Evolutionary conservation across 1,140 invertebrate genomes (phyloP), one percentile per base, ranked within the genome.

Genomic region (Pogonus chalceus): DNA sequence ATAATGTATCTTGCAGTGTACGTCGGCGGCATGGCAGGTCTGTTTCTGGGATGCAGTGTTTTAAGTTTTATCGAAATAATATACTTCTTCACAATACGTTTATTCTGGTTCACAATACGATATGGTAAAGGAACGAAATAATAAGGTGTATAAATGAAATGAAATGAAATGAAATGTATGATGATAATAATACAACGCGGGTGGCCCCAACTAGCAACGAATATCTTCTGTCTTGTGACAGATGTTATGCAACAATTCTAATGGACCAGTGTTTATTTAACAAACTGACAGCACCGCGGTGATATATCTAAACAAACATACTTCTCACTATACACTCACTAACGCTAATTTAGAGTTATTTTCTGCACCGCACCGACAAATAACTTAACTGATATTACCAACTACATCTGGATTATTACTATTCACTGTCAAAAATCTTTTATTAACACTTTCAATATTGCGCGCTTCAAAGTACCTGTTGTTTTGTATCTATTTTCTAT

Each of bases 11-110:
- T 71, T 75, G 1, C 68, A 87, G 83, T 83, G 59, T 77, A 80
- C 10, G 78, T 86, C 16, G 84, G 83, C 18, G 80, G 82, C 14
- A 82, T 82, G 65, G 81, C 81, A 0, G 83, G 83, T 1, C 63
- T 85, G 1, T 84, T 84, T 62, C 72, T 85, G 0, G 83, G 83
- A 2, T 83, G 80, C 55, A 84, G 82, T 56, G 80, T 84, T 0
- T 66, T 85, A 12, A 83, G 82, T 49, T 76, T 83, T 56, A 75
- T 81, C 53, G 84, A 86, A 63, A 75, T 85, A 21, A 49, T 84
- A 1, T 85, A 85, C 55, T 84, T 82, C 55, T 72, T 79, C 18
- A 79, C 79, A 0, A 55, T 85, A 23, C 71, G 79, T 16, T 64
- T 83, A 14, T 70, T 73, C 54, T 83, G 78, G 69, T 80, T 77